phyloP scores from a whole-genome alignment of 2,797 vertebrate species.

The Mastacembelus armatus region DNA sequence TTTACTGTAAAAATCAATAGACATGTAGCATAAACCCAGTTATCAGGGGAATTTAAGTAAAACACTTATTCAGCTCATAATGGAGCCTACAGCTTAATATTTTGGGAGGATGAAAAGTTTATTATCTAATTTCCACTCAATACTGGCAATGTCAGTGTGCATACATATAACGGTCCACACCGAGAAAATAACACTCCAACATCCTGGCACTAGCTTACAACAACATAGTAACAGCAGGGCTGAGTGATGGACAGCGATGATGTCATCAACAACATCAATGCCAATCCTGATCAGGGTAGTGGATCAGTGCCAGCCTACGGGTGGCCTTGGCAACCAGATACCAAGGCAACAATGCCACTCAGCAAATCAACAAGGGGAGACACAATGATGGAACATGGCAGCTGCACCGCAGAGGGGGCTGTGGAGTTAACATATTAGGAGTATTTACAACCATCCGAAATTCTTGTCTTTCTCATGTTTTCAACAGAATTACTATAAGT shows the following conservation, averaged over 20 bases:
- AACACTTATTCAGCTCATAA: no score
- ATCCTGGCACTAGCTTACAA: slow-evolving; percentile 22
- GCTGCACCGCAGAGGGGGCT: slow-evolving; percentile 52
- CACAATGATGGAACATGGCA: slow-evolving; percentile 61
- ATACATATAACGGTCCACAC: no score
- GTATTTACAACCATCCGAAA: slow-evolving; percentile 10
- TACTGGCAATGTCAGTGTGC: not conserved
- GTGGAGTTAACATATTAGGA: slow-evolving; percentile 17
- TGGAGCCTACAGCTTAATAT: no score
- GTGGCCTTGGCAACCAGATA: slow-evolving; percentile 72
- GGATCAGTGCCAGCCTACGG: slow-evolving; percentile 74
- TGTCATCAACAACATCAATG: slow-evolving; percentile 76
- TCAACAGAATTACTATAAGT: not conserved
- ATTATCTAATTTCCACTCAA: no score
- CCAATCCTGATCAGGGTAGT: slow-evolving; percentile 75
- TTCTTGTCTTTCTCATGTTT: not conserved
- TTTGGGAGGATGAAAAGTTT: no score
- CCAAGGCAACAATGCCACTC: slow-evolving; percentile 69
- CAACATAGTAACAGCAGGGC: slow-evolving; percentile 61
- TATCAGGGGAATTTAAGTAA: no score
- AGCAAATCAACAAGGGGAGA: slow-evolving; percentile 54
- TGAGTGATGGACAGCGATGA: slow-evolving; percentile 77
- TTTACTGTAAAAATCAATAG: no score
- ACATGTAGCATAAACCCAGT: no score
- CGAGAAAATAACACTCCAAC: no score